Evolutionary conservation across 2,797 vertebrate genomes (phyloP).

Genomic region (Pseudochirops cupreus): DNA sequence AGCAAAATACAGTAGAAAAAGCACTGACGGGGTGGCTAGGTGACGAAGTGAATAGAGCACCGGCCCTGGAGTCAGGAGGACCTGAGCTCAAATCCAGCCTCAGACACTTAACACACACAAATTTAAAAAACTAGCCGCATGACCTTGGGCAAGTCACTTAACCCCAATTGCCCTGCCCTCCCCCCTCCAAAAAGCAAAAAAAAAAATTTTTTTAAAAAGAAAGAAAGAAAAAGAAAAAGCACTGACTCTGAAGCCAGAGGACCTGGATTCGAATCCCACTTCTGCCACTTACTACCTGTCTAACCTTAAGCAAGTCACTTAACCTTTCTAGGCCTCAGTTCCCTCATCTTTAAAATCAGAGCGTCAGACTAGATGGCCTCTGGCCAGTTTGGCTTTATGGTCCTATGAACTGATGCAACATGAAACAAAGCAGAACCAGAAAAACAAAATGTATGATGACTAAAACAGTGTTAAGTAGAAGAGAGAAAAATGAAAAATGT

Average conservation of each 20-base stretch:
- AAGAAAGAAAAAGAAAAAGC: no score
- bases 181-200: no score
- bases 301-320: background rate
- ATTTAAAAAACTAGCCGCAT: no score
- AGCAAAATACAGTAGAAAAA: background rate
- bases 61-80: no score
- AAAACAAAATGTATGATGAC: background rate
- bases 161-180: no score
- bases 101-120: no score
- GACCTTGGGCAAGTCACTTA: no score
- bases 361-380: background rate
- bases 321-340: background rate
- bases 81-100: no score
- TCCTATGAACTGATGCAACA: background rate
- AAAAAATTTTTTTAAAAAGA: no score
- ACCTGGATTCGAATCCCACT: background rate
- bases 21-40: no score
- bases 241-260: background rate
- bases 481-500: background rate
- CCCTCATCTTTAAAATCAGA: background rate
- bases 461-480: background rate
- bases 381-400: background rate
- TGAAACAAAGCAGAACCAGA: background rate
- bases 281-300: background rate
- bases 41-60: no score